Percentiles rank a stretch among this genome's conserved stretches.
These are phyloP conservation scores for Malaclemys terrapin DNA, from an alignment of 2,113 vertebrate species.

Conservation along the genomic window DNA sequence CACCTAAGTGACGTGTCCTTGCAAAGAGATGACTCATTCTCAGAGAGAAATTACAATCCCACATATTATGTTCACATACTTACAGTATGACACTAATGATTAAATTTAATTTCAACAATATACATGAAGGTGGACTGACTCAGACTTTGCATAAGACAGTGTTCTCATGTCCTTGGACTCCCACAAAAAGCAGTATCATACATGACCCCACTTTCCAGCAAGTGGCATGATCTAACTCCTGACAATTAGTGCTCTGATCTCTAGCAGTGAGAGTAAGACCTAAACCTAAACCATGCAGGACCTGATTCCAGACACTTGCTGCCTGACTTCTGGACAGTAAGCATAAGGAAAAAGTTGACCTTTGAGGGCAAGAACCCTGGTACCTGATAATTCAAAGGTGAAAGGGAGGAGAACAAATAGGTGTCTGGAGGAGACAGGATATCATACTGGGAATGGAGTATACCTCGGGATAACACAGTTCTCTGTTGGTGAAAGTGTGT, in stretches of 20 bases:
- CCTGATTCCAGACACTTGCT: neutral
- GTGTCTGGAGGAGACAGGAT: neutral
- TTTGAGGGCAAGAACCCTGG: neutral
- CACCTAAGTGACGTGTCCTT: neutral
- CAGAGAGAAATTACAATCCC: neutral
- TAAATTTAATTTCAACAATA: neutral
- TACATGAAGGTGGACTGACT: neutral
- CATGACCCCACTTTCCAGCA: neutral
- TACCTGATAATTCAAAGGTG: neutral
- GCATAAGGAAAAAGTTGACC: neutral
- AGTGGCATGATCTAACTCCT: neutral
- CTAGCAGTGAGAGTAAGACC: neutral
- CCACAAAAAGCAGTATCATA: neutral
- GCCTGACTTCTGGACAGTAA: neutral
- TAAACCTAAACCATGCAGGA: too few relatives aligned
- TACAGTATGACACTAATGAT: neutral
- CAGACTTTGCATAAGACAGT: neutral
- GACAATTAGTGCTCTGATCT: neutral
- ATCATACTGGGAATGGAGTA: neutral
- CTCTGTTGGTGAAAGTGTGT: neutral
- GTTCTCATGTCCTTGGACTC: neutral
- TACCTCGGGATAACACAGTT: slow-evolving; percentile 10
- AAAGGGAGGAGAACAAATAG: slow-evolving; percentile 1
- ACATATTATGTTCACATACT: neutral
- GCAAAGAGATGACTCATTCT: neutral